Percentiles rank a stretch among this genome's conserved stretches.
These are phyloP conservation scores for Apostichopus japonicus DNA, from an alignment of 35 echinoderm and acorn worm species.

Conservation along the genomic window DNA sequence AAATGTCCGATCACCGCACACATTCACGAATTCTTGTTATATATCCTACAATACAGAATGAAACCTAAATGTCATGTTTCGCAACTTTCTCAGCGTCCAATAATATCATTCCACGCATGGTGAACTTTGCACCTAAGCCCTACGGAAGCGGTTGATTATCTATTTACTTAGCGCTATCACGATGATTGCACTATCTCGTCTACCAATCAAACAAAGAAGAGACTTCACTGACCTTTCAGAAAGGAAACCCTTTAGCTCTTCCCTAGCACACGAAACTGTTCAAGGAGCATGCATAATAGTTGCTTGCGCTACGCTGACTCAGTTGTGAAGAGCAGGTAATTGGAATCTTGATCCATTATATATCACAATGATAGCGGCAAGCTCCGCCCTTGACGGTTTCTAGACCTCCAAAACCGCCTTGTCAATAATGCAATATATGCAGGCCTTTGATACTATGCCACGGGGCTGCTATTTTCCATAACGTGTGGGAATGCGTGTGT, in stretches of 20 bases:
- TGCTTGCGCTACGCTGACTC: not conserved
- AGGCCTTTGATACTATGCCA: not conserved
- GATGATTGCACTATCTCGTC: not conserved
- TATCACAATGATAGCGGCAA: not conserved
- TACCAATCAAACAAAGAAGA: constrained; percentile 15
- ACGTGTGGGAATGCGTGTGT: not conserved
- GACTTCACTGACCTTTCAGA: not conserved
- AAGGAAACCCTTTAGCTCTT: constrained; percentile 9
- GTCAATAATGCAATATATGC: constrained; percentile 14
- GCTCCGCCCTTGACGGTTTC: constrained; percentile 14
- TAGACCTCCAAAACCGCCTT: not conserved
- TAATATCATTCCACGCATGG: not conserved
- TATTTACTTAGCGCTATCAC: not conserved
- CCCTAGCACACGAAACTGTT: not conserved
- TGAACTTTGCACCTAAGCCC: not conserved
- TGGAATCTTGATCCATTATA: constrained; percentile 10
- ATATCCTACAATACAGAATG: no score
- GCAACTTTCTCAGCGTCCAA: not conserved
- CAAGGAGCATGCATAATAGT: not conserved
- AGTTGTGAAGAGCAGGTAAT: not conserved
- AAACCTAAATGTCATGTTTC: no score
- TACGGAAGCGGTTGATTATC: not conserved
- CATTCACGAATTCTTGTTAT: no score
- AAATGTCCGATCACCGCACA: no score
- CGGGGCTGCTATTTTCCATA: not conserved